Evolutionary conservation across 2,888 invertebrate species (phyloP), one percentile per base, ranked within the genome.

Genomic region (Cyaniris semiargus): DNA sequence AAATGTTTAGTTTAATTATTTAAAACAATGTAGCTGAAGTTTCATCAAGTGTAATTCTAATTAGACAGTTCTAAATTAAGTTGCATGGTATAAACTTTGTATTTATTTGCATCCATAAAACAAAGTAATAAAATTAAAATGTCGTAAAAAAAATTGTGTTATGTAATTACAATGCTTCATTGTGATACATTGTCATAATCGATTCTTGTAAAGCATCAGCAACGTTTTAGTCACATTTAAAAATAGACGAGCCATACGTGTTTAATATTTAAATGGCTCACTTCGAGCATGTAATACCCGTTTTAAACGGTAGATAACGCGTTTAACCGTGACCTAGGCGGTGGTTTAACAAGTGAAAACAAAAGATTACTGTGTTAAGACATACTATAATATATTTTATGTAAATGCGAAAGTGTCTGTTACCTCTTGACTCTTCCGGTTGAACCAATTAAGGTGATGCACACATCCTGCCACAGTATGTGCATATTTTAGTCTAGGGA

Each of bases 171-270:
- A 38, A 38, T 72, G 4, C 21, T 21, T 44, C 21, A 23, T 23
- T 21, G 72, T 72, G 18, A 44, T 72, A 72, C 72, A 72, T 6
- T 72, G 72, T 21, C 44, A 72, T 8, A 72, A 44, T 72, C 72
- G 21, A 72, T 72, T 21, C 38, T 72, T 23, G 72, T 38, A 38
- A 34, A 21, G 21, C 38, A 71, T 38, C 70, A 71, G 10, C 6
- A 21, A 34, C 3, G 13, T 21, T 44, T 44, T 23, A 21, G 72
- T 72, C 38, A 72, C 38, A 23, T 23, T 72, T 72, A 38, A 72
- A 72, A 72, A 72, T 72, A 72, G 72, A 72, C 38, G 21, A 44
- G 23, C 2, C 23, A 66, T 66, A 66, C 66, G 15, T 66, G 66
- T 66, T 66, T 66, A 31, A 31, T 66, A 66, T 66, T 66, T 66